Conservation (phyloP, 2,797 vertebrate genomes). For the Lerista edwardsae region DNA sequence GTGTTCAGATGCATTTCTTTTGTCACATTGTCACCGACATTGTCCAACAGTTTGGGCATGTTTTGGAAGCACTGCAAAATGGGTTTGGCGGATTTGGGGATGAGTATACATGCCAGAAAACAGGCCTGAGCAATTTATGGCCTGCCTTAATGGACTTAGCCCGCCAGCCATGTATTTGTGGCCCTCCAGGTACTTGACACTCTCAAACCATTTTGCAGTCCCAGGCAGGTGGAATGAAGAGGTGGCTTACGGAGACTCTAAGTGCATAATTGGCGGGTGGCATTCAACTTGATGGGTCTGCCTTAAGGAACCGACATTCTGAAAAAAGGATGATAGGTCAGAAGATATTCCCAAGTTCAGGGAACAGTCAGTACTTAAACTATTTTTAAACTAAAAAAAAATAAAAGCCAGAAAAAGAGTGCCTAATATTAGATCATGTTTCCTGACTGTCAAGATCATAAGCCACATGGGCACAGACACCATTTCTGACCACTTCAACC, state of each 20-base stretch:
- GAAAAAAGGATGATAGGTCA: not conserved
- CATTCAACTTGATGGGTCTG: not conserved
- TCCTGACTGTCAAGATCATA: not conserved
- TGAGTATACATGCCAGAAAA: not conserved
- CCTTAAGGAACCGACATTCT: not conserved
- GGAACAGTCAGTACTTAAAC: not conserved
- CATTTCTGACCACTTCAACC: not conserved
- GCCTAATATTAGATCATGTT: slow-evolving; percentile 4
- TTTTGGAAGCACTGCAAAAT: not conserved
- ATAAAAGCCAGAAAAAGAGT: not conserved
- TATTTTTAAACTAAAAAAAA: not conserved
- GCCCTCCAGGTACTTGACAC: not conserved
- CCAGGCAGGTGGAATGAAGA: too few species aligned
- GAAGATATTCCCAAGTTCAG: slow-evolving; percentile 39
- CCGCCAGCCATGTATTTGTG: not conserved
- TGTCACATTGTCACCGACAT: not conserved
- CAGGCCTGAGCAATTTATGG: not conserved
- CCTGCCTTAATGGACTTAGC: too few species aligned
- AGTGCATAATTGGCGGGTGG: not conserved
- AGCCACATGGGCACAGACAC: not conserved
- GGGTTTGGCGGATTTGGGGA: not conserved
- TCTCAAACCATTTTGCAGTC: not conserved
- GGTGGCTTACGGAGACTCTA: not conserved
- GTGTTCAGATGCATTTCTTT: not conserved
- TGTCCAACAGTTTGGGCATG: not conserved